Percentiles rank a stretch among this genome's conserved stretches.
phyloP scores from a whole-genome alignment of 2,888 invertebrate genomes.

The Petrophora chlorosata region DNA sequence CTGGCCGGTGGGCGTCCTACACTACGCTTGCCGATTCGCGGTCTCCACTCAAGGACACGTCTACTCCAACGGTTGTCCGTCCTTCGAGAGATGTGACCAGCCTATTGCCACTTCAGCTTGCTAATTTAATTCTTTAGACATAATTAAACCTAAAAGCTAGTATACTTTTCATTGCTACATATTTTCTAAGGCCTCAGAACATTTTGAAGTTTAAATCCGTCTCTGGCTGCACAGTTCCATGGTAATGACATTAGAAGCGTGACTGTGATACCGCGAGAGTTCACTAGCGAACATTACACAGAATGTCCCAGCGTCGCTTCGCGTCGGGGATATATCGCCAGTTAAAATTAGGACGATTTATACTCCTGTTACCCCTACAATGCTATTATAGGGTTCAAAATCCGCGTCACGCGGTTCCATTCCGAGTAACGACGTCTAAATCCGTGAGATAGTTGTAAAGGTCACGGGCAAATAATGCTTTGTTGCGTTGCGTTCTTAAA shows the following conservation, averaged over 20 bases:
- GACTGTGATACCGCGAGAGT: conserved; percentile 20
- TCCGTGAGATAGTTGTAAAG: no score
- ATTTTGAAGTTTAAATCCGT: conserved; percentile 1
- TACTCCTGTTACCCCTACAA: conserved; percentile 2
- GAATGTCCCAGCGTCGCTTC: conserved; percentile 18
- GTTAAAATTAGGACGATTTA: conserved; percentile 23
- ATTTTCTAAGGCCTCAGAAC: not conserved
- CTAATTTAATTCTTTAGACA: no score
- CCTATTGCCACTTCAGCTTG: no score
- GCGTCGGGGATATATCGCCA: conserved; percentile 16
- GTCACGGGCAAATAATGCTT: no score
- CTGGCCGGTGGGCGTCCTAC: no score
- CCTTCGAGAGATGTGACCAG: no score
- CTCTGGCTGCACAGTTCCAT: conserved; percentile 8
- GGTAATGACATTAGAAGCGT: conserved; percentile 28
- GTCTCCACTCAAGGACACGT: no score
- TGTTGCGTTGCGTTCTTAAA: no score
- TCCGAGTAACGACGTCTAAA: not conserved
- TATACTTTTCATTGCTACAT: no score
- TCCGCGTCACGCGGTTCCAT: not conserved
- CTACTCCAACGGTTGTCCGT: no score
- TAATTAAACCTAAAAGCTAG: no score
- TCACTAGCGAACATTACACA: conserved; percentile 16
- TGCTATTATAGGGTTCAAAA: not conserved
- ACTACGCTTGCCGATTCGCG: no score